Evolutionary conservation across 2,888 invertebrate genomes (phyloP).

Genomic region (Tricholauxania praeusta): DNA sequence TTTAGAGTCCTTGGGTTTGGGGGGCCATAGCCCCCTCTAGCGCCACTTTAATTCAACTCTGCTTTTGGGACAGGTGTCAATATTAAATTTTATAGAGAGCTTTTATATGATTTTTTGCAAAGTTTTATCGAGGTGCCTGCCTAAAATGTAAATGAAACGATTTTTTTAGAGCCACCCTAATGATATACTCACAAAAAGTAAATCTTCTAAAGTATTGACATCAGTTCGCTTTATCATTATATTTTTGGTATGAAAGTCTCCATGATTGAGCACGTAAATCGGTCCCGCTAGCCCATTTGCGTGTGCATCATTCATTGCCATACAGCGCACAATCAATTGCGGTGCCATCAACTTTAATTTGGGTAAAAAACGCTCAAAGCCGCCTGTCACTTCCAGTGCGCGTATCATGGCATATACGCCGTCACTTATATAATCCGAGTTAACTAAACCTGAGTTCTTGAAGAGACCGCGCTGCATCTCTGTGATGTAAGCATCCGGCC

Average conservation of each 20-base stretch:
- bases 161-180: background rate
- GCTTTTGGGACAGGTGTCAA: no score
- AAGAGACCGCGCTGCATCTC: conserved; percentile 34
- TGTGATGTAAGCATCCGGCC: conserved; percentile 8
- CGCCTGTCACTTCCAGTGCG: conserved; percentile 22
- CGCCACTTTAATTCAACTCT: no score
- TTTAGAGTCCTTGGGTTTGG: no score
- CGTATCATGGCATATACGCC: conserved; percentile 20
- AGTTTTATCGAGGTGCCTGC: no score
- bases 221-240: conserved; percentile 22
- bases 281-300: conserved; percentile 7
- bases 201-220: background rate
- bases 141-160: no score
- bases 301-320: conserved; percentile 29
- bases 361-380: conserved; percentile 32
- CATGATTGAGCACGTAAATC: conserved; percentile 39
- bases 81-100: no score
- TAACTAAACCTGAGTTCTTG: conserved; percentile 24
- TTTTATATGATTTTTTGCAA: no score
- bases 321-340: conserved; percentile 28
- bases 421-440: conserved; percentile 23
- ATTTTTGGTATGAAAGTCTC: conserved; percentile 31
- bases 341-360: conserved; percentile 27
- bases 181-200: conserved; percentile 23
- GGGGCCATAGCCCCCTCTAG: no score